phyloP scores from a whole-genome alignment of 2,113 vertebrate species.

The Tachysurus fulvidraco region DNA sequence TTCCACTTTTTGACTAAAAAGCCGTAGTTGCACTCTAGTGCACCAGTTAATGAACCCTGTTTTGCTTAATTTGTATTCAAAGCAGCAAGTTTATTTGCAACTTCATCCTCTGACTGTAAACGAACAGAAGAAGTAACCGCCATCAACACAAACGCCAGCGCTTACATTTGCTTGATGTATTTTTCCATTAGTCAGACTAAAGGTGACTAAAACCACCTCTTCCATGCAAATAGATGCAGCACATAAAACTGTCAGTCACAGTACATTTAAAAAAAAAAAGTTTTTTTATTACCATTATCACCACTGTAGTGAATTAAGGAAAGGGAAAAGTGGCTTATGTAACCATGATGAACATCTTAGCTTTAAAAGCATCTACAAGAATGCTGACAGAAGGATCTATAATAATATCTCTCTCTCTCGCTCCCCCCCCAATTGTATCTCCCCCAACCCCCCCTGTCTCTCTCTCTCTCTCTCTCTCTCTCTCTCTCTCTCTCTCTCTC shows the following conservation, averaged over 20 bases:
- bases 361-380: constrained; percentile 25
- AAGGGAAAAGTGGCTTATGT: constrained; percentile 30
- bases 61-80: constrained; percentile 1
- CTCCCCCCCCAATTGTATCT: no score
- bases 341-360: constrained; percentile 20
- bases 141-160: neutral
- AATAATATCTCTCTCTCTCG: neutral
- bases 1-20: neutral
- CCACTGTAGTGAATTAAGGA: neutral
- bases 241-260: constrained; percentile 5
- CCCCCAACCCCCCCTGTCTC: no score
- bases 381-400: neutral
- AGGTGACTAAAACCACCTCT: constrained; percentile 1
- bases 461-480: neutral
- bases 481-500: neutral
- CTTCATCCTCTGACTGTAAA: neutral
- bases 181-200: constrained; percentile 5
- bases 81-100: neutral
- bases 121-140: neutral
- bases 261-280: neutral
- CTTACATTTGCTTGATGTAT: constrained; percentile 3
- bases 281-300: constrained; percentile 20
- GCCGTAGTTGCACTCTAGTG: neutral
- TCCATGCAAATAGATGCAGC: constrained; percentile 20
- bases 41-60: neutral